phyloP scores from a whole-genome alignment of 1,140 invertebrate genomes.

The Aphidius ervi region DNA sequence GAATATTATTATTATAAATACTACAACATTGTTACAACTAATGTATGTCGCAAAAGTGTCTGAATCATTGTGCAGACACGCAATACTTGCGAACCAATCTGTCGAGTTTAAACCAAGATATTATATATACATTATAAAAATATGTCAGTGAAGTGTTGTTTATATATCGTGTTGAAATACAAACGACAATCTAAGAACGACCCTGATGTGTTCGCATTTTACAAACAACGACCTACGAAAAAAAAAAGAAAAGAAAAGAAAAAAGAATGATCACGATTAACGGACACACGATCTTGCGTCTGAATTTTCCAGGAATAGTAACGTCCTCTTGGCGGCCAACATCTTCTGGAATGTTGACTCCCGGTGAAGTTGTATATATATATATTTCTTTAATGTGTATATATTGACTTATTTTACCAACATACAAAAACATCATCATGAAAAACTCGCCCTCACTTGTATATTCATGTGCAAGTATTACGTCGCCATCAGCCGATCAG shows the following conservation, averaged over 20 bases:
- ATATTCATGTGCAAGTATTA: conserved; percentile 28
- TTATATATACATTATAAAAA: not conserved
- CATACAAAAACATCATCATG: conserved; percentile 15
- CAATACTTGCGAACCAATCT: too few species aligned
- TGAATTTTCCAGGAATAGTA: conserved; percentile 38
- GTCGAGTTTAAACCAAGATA: too few species aligned
- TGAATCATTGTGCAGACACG: too few species aligned
- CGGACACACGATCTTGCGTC: conserved; percentile 30
- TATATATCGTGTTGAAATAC: too few species aligned
- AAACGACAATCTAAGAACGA: not conserved
- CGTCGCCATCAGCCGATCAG: conserved; percentile 21
- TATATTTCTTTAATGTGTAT: too few species aligned
- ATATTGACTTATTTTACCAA: too few species aligned
- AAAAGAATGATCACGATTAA: conserved; percentile 32
- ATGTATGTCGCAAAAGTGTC: too few species aligned
- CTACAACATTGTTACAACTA: too few species aligned
- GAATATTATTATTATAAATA: too few species aligned
- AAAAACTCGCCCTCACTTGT: conserved; percentile 30
- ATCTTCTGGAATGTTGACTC: conserved; percentile 37
- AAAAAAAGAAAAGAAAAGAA: not conserved
- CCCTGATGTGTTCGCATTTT: conserved; percentile 12
- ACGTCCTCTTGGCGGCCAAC: conserved; percentile 43
- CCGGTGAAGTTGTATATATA: conserved; percentile 6
- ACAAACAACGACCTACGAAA: conserved; percentile 26
- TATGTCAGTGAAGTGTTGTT: not conserved